Percentiles rank a stretch among this genome's conserved stretches.
phyloP scores from a whole-genome alignment of 2,888 invertebrate species.

The Eupithecia inturbata region DNA sequence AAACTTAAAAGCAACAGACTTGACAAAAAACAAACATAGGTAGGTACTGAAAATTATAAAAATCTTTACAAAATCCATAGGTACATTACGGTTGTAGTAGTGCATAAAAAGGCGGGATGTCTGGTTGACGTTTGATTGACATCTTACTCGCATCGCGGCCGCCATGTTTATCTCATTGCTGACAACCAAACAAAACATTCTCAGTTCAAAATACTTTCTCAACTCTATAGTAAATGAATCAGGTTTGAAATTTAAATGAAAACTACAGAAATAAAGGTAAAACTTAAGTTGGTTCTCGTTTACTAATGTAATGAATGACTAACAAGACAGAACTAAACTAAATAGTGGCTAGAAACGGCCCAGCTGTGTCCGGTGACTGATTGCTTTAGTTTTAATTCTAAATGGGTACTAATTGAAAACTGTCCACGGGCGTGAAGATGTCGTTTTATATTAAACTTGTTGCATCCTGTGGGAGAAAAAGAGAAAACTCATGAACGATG shows the following conservation, averaged over 20 bases:
- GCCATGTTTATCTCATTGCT: slow-evolving; percentile 80
- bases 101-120: slow-evolving; percentile 74
- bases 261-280: slow-evolving; percentile 14
- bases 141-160: slow-evolving; percentile 77
- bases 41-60: slow-evolving; percentile 52
- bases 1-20: slow-evolving; percentile 45
- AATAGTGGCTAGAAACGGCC: slow-evolving; percentile 77
- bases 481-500: slow-evolving; percentile 4
- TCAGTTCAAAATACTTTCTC: slow-evolving; percentile 29
- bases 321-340: slow-evolving; percentile 82
- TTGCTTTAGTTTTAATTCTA: slow-evolving; percentile 79
- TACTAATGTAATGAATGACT: slow-evolving; percentile 83
- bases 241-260: slow-evolving; percentile 46
- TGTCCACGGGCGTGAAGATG: slow-evolving; percentile 67
- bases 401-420: slow-evolving; percentile 81
- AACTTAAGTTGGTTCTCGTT: slow-evolving; percentile 58
- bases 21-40: slow-evolving; percentile 48
- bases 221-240: slow-evolving; percentile 31
- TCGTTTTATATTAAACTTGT: slow-evolving; percentile 54
- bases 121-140: slow-evolving; percentile 82
- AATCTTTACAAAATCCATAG: slow-evolving; percentile 59
- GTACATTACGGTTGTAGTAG: slow-evolving; percentile 70
- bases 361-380: slow-evolving; percentile 80
- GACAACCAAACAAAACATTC: slow-evolving; percentile 48
- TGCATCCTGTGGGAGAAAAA: slow-evolving; percentile 37